Conservation (phyloP, 2,113 vertebrate species). For the Conger conger region DNA sequence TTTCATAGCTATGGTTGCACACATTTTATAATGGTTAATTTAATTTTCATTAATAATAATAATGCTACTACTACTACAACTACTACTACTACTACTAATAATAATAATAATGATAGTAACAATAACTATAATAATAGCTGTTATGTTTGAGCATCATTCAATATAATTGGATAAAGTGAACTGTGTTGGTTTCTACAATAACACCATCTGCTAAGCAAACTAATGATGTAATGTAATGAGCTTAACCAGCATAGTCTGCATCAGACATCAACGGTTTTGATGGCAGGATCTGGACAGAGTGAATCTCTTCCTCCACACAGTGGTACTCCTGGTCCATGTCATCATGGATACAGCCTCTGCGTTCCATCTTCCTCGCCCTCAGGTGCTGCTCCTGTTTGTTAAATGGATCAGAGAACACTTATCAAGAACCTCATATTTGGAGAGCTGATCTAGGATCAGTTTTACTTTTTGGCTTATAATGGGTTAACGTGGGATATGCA, state of each 20-base stretch:
- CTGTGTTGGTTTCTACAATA: not conserved
- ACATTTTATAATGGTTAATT: too few relatives aligned
- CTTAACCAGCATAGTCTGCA: constrained; percentile 58
- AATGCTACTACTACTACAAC: too few relatives aligned
- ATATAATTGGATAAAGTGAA: not conserved
- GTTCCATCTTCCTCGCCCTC: constrained; percentile 30
- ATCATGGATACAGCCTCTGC: not conserved
- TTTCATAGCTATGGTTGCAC: too few relatives aligned
- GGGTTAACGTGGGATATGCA: too few relatives aligned
- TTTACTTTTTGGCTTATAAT: too few relatives aligned
- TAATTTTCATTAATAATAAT: too few relatives aligned
- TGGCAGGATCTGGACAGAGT: constrained; percentile 47
- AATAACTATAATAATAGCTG: not conserved
- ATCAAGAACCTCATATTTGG: not conserved
- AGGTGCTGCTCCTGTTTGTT: constrained; percentile 48
- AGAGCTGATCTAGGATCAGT: too few relatives aligned
- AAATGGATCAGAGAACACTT: not conserved
- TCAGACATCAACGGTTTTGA: constrained; percentile 43
- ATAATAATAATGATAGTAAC: not conserved
- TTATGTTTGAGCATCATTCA: not conserved
- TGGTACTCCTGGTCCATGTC: constrained; percentile 45
- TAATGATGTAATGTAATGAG: not conserved
- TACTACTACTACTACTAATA: not conserved
- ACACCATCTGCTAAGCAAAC: not conserved
- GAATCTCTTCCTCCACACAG: constrained; percentile 36